Base-by-base conservation (phyloP, 2,888 invertebrate genomes). In the Myopa tessellatipennis region DNA sequence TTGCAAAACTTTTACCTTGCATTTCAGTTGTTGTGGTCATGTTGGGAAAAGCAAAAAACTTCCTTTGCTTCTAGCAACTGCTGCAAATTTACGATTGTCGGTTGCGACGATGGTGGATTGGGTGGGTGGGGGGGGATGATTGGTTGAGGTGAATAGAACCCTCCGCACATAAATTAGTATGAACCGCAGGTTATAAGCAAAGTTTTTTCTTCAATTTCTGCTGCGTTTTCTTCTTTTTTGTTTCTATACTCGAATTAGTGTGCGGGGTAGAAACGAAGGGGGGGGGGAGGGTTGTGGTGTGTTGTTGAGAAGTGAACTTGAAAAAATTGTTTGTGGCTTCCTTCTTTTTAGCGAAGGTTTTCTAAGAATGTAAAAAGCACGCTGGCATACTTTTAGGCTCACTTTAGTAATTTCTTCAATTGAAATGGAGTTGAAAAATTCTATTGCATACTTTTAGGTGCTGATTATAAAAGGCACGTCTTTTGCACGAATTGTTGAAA, bases 141-240 rank as follows among this genome's bases (percentile, higher is more conserved):
- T 18, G 72, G 26, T 26, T 26, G 26, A 26, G 26, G 26, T 2
- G 26, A 26, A 26, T 26, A 26, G 26, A 26, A 26, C 26, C 26
- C 26, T 26, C 26, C 68, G 40, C 38, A 68, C 65, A 77, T 72
- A 77, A 77, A 77, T 77, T 73, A 73, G 61, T 60, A 77, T 73
- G 73, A 68, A 68, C 77, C 73, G 65, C 77, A 60, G 77, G 73
- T 26, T 8, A 36, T 26, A 34, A 40, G 14, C 16, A 55, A 67
- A 52, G 8, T 52, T 45, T 65, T 67, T 65, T n/a, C 55, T 55
- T 26, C 4, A 7, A 55, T 52, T 40, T 18, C 45, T 18, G 18
- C 52, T 45, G 50, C 70, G 12, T 26, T 50, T 12, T 55, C 55
- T 16, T 55, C 1, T 5, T 5, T 55, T 16, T 6, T 45, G 3